phyloP scores from a whole-genome alignment of 2,797 vertebrate species.

The Enteromius afrohamiltoni region DNA sequence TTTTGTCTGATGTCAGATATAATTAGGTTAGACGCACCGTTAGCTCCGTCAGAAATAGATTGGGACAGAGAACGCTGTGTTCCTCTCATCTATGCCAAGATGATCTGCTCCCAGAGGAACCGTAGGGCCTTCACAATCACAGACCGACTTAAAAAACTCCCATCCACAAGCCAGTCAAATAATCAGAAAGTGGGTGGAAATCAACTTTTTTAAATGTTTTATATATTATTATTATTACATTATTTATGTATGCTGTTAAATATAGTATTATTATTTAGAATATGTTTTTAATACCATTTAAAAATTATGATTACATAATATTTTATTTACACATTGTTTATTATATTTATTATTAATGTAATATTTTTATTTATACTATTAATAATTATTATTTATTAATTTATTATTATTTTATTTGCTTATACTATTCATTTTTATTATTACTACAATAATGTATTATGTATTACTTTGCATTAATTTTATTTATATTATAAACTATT shows the following conservation, averaged over 20 bases:
- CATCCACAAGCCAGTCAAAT: not conserved
- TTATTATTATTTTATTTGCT: not conserved
- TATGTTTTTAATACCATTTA: too few relatives aligned
- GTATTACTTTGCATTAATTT: not conserved
- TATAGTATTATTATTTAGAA: too few relatives aligned
- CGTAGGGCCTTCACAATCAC: slow-evolving; percentile 8
- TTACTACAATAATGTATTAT: not conserved
- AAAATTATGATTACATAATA: not conserved
- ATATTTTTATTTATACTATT: not conserved
- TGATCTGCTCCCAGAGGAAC: slow-evolving; percentile 30
- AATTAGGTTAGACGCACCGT: slow-evolving; percentile 33
- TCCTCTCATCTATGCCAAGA: slow-evolving; percentile 43
- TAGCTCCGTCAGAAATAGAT: slow-evolving; percentile 50
- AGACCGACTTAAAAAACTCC: not conserved
- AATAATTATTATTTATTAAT: not conserved
- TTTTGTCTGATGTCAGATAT: slow-evolving; percentile 41
- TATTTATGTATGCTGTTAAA: not conserved
- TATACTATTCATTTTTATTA: not conserved
- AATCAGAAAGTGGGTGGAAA: not conserved
- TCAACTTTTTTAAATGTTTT: not conserved
- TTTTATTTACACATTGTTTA: not conserved
- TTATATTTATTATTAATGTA: too few relatives aligned
- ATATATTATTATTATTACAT: not conserved
- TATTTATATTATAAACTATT: not conserved
- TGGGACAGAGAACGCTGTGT: slow-evolving; percentile 49